Evolutionary conservation across 2,888 invertebrate species (phyloP).

Genomic region (Venustoraphidia nigricollis): DNA sequence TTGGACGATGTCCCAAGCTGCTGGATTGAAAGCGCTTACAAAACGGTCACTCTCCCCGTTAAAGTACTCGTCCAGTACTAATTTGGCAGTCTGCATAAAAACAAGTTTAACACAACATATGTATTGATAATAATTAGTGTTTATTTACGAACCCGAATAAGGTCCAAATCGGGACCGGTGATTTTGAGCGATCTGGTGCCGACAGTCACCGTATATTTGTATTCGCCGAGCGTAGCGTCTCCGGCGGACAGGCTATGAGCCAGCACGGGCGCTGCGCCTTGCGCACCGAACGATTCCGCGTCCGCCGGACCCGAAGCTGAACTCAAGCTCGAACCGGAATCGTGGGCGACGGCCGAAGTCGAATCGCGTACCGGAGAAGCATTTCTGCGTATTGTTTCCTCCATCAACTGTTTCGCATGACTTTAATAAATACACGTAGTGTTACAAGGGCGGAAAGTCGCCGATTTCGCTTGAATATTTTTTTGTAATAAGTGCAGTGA

Average conservation of each 20-base stretch:
- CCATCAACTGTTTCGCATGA: conserved; percentile 84
- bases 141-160: conserved; percentile 54
- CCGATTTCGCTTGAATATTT: neutral
- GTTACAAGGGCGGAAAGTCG: too few relatives aligned
- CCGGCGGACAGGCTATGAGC: conserved; percentile 70
- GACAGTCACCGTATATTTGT: conserved; percentile 75
- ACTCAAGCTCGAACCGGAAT: conserved; percentile 56
- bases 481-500: too few relatives aligned
- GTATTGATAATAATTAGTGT: neutral
- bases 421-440: conserved; percentile 29
- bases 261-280: conserved; percentile 32
- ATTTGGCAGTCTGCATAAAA: conserved; percentile 58
- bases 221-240: conserved; percentile 73
- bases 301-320: conserved; percentile 62
- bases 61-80: conserved; percentile 78
- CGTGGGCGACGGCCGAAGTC: conserved; percentile 36
- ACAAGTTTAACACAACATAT: conserved; percentile 6
- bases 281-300: conserved; percentile 30
- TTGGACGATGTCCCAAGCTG: neutral
- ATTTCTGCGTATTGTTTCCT: conserved; percentile 88
- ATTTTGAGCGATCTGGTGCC: conserved; percentile 73
- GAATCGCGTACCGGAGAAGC: conserved; percentile 75
- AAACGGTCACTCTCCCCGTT: conserved; percentile 22
- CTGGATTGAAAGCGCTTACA: neutral
- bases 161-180: conserved; percentile 68